Percentiles rank a stretch among this genome's conserved stretches.
Conservation (phyloP, 2,113 vertebrate genomes). For the Sinocyclocheilus anophthalmus region DNA sequence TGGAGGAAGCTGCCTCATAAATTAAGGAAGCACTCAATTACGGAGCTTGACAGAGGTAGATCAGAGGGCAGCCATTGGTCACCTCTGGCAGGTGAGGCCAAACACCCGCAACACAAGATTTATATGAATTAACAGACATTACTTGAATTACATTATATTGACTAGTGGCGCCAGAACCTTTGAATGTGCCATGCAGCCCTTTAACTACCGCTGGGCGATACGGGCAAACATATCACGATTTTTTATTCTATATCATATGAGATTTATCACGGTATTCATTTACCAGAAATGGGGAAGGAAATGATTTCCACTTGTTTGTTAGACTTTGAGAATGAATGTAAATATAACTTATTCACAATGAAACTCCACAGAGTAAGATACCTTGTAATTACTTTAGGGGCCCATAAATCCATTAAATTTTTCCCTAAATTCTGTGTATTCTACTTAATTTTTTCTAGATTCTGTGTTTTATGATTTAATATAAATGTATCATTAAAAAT, state of each 20-base stretch:
- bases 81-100: slow-evolving; percentile 82
- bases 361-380: no score
- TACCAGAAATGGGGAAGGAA: neutral
- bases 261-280: neutral
- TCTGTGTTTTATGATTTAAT: no score
- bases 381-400: no score
- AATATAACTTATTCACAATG: no score
- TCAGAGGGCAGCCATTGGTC: slow-evolving; percentile 75
- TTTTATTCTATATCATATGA: neutral
- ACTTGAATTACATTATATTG: slow-evolving; percentile 51
- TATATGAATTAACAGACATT: slow-evolving; percentile 70
- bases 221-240: neutral
- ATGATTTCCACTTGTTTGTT: neutral
- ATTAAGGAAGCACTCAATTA: slow-evolving; percentile 91
- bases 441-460: no score
- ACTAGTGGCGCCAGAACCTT: neutral
- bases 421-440: no score
- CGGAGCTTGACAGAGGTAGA: slow-evolving; percentile 79
- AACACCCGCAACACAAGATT: slow-evolving; percentile 59
- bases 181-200: neutral
- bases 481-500: no score
- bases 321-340: no score
- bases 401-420: no score
- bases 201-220: neutral
- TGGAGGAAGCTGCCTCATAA: slow-evolving; percentile 89